Percentiles rank a stretch among this genome's conserved stretches.
Evolutionary conservation across 2,888 invertebrate species (phyloP).

Genomic region (Erannis defoliaria): DNA sequence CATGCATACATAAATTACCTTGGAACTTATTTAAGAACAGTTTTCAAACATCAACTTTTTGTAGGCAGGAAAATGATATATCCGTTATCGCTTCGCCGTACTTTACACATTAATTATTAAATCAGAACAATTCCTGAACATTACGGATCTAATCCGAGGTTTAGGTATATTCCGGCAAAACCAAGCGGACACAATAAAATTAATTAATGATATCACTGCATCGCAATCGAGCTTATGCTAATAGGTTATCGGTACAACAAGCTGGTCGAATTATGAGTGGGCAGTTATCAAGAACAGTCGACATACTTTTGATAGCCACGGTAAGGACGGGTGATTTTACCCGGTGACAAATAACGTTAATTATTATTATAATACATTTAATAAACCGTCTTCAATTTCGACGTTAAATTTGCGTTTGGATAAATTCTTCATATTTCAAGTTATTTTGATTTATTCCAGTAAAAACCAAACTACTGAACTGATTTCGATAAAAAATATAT

Average conservation of each 20-base stretch:
- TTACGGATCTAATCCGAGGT: slow-evolving; percentile 68
- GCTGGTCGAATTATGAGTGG: slow-evolving; percentile 28
- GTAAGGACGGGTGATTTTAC: neutral
- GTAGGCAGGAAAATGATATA: slow-evolving; percentile 45
- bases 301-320: neutral
- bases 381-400: too few relatives aligned
- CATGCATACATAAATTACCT: neutral
- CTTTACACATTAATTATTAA: slow-evolving; percentile 78
- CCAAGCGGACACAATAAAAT: slow-evolving; percentile 47
- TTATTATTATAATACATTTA: too few relatives aligned
- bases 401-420: too few relatives aligned
- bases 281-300: slow-evolving; percentile 19
- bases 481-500: too few relatives aligned
- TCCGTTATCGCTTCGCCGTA: slow-evolving; percentile 78
- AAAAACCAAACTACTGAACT: too few relatives aligned
- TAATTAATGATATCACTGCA: slow-evolving; percentile 48
- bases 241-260: slow-evolving; percentile 16
- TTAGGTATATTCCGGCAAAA: slow-evolving; percentile 39
- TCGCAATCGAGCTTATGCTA: slow-evolving; percentile 33
- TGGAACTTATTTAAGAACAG: neutral
- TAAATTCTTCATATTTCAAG: too few relatives aligned
- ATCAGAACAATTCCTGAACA: slow-evolving; percentile 71
- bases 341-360: too few relatives aligned
- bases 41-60: neutral
- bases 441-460: too few relatives aligned